Evolutionary conservation across 1,140 invertebrate genomes (phyloP).

Genomic region (Linepithema humile): DNA sequence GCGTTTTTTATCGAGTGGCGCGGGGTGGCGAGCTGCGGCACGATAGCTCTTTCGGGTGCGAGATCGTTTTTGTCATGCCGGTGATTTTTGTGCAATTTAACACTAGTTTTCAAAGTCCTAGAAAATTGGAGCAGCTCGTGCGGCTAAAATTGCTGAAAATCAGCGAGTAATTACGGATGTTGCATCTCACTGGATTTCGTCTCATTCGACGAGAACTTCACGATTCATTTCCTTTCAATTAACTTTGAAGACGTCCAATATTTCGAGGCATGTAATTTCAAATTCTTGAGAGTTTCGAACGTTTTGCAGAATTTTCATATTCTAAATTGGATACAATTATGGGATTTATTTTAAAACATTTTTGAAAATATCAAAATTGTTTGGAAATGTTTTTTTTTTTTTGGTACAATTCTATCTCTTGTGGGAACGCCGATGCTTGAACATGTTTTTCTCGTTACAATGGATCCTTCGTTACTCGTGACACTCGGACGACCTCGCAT

Average conservation of each 20-base stretch:
- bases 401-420: conserved; percentile 11
- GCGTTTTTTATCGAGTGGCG: not conserved
- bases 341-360: not conserved
- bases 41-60: not conserved
- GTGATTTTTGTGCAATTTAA: conserved; percentile 26
- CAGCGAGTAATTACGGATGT: conserved; percentile 8
- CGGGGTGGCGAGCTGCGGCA: not conserved
- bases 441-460: conserved; percentile 67
- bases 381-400: not conserved
- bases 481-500: conserved; percentile 71
- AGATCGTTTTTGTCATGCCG: conserved; percentile 27
- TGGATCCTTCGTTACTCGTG: conserved; percentile 67
- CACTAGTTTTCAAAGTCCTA: conserved; percentile 32
- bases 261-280: not conserved
- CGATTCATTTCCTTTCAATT: too few species aligned
- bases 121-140: conserved; percentile 26
- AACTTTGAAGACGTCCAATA: not conserved
- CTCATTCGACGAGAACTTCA: not conserved
- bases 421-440: not conserved
- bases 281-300: not conserved
- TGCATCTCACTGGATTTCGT: not conserved
- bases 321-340: not conserved
- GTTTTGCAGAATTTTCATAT: not conserved
- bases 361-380: not conserved
- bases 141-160: conserved; percentile 24